Evolutionary conservation across 2,888 invertebrate species (phyloP).

Genomic region (Drosophila robusta): DNA sequence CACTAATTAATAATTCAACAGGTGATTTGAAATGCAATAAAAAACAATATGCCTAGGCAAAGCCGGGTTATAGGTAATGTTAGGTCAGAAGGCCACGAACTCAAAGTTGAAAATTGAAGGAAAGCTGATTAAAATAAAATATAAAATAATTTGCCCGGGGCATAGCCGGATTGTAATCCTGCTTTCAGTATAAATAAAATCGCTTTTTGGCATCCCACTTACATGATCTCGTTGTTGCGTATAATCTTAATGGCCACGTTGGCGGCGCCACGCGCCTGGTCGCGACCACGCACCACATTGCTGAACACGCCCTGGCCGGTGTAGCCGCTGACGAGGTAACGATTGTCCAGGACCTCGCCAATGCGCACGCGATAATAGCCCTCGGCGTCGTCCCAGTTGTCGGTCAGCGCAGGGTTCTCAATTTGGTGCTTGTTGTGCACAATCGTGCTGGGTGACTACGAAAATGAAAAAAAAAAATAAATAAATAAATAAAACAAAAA

Average conservation of each 20-base stretch:
- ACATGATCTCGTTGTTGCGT: slow-evolving; percentile 99
- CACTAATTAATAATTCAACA: too few species aligned
- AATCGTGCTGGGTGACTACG: slow-evolving; percentile 89
- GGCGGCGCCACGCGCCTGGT: slow-evolving; percentile 93
- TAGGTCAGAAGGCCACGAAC: too few species aligned
- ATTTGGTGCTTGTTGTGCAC: slow-evolving; percentile 86
- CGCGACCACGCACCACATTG: slow-evolving; percentile 97
- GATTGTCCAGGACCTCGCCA: slow-evolving; percentile 95
- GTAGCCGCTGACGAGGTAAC: slow-evolving; percentile 98
- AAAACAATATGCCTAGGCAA: too few species aligned
- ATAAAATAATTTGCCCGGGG: too few species aligned
- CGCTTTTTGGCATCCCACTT: slow-evolving; percentile 66
- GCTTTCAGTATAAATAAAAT: background rate
- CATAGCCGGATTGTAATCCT: too few species aligned
- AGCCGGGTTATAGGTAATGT: too few species aligned
- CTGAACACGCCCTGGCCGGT: slow-evolving; percentile 99
- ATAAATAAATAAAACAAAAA: too few species aligned
- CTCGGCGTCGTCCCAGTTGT: slow-evolving; percentile 99
- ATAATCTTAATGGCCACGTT: slow-evolving; percentile 99
- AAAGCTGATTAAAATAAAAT: too few species aligned
- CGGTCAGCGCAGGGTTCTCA: slow-evolving; percentile 96
- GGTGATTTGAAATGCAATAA: too few species aligned
- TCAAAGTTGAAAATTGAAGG: too few species aligned
- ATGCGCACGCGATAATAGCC: slow-evolving; percentile 99
- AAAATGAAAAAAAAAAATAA: background rate